Evolutionary conservation across 2,797 vertebrate species (phyloP).

Genomic region (Melanotaenia trifasciata): DNA sequence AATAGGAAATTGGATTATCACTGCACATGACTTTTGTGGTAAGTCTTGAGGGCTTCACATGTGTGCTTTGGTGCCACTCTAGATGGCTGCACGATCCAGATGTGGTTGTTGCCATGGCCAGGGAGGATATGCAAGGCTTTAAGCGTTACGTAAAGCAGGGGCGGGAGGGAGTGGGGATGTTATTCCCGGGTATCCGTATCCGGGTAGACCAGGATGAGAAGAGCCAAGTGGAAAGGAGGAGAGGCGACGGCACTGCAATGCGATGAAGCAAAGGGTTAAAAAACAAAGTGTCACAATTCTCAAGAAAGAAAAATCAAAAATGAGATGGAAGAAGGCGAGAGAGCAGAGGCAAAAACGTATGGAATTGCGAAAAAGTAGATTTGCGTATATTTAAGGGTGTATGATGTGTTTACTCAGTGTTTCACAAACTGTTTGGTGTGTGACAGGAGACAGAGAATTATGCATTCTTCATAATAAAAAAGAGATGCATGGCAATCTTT

Average conservation of each 20-base stretch:
- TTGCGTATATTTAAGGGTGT: conserved; percentile 46
- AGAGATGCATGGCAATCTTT: conserved; percentile 2
- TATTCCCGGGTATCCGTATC: conserved; percentile 86
- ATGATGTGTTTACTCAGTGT: conserved; percentile 58
- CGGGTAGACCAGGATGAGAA: conserved; percentile 82
- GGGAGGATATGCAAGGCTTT: conserved; percentile 82
- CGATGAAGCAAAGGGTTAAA: conserved; percentile 76
- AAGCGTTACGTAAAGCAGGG: conserved; percentile 82
- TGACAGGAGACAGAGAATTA: conserved; percentile 12
- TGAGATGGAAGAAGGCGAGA: conserved; percentile 15
- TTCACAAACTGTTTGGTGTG: conserved; percentile 42
- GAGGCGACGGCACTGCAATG: conserved; percentile 75
- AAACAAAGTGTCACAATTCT: conserved; percentile 57
- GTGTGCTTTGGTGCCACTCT: conserved; percentile 63
- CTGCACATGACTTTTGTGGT: conserved; percentile 66
- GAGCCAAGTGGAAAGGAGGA: conserved; percentile 64
- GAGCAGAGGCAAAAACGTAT: conserved; percentile 33
- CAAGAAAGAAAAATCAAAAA: conserved; percentile 47
- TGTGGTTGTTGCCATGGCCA: conserved; percentile 84
- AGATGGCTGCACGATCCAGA: conserved; percentile 76
- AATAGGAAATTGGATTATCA: conserved; percentile 49
- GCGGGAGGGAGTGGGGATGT: conserved; percentile 80
- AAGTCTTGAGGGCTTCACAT: conserved; percentile 61
- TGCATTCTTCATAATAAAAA: conserved; percentile 14
- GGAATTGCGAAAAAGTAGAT: conserved; percentile 52